phyloP scores from a whole-genome alignment of 2,888 invertebrate genomes.

The Erebia ligea region DNA sequence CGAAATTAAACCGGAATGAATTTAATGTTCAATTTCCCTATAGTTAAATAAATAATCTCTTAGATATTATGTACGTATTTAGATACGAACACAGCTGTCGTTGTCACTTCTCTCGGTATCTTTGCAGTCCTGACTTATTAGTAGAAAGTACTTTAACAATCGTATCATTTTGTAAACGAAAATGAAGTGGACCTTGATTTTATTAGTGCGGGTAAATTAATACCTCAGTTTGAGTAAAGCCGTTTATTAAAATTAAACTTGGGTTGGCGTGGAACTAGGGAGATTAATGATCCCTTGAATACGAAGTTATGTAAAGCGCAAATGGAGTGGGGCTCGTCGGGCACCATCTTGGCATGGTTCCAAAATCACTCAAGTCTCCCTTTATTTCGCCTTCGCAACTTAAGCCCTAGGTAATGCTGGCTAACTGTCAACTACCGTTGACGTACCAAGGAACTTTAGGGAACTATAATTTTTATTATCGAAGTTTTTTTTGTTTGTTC shows the following conservation, averaged over 20 bases:
- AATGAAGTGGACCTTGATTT: slow-evolving; percentile 62
- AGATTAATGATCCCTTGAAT: slow-evolving; percentile 82
- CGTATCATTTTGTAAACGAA: slow-evolving; percentile 40
- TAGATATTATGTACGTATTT: too few species aligned
- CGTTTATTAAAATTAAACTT: slow-evolving; percentile 82
- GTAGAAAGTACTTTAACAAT: not conserved
- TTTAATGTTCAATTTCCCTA: not conserved
- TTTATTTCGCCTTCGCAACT: slow-evolving; percentile 65
- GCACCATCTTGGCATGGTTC: slow-evolving; percentile 76
- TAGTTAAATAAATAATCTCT: too few species aligned
- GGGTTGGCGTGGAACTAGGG: slow-evolving; percentile 78
- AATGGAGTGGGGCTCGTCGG: slow-evolving; percentile 74
- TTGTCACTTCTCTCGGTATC: slow-evolving; percentile 1
- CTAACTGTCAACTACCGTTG: slow-evolving; percentile 36
- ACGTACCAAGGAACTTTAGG: not conserved
- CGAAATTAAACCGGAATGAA: not conserved
- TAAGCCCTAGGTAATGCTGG: slow-evolving; percentile 44
- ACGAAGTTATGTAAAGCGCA: slow-evolving; percentile 81
- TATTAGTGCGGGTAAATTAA: slow-evolving; percentile 74
- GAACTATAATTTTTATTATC: not conserved
- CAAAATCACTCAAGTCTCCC: slow-evolving; percentile 80
- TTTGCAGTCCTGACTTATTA: not conserved
- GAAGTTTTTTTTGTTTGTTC: not conserved
- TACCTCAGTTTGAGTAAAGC: slow-evolving; percentile 69
- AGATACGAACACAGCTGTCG: slow-evolving; percentile 1